phyloP scores from a whole-genome alignment of 1,140 invertebrate genomes.

The Thaumatotibia leucotreta region DNA sequence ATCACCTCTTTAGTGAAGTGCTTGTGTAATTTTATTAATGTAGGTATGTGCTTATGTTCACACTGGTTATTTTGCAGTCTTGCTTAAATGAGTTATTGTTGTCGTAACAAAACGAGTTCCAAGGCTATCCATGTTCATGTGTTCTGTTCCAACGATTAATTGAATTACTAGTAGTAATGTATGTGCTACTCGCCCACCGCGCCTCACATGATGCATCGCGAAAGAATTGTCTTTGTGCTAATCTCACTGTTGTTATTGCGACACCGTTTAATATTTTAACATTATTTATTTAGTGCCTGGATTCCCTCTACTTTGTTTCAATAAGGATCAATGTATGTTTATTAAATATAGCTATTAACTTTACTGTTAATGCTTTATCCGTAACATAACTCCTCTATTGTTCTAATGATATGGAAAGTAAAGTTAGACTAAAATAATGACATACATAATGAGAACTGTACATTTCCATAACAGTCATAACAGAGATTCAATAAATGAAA shows the following conservation, averaged over 20 bases:
- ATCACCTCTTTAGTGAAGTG: neutral
- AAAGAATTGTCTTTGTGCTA: conserved; percentile 9
- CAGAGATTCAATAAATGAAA: too few relatives aligned
- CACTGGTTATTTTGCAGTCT: neutral
- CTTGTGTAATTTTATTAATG: conserved; percentile 1
- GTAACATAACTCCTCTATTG: too few relatives aligned
- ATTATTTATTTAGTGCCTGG: neutral
- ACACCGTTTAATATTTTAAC: neutral
- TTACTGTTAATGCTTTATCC: too few relatives aligned
- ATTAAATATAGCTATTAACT: too few relatives aligned
- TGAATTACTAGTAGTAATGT: neutral
- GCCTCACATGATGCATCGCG: neutral
- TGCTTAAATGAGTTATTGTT: conserved; percentile 9
- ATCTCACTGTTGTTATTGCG: neutral
- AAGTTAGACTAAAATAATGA: too few relatives aligned
- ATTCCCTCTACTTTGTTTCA: too few relatives aligned
- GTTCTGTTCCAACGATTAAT: conserved; percentile 5
- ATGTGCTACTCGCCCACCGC: neutral
- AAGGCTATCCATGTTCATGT: conserved; percentile 5
- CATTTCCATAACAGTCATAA: too few relatives aligned
- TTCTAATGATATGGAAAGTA: too few relatives aligned
- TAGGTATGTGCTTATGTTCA: conserved; percentile 3
- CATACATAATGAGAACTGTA: too few relatives aligned
- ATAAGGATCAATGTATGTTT: too few relatives aligned
- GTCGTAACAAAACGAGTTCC: neutral